Conservation (phyloP, 2,888 invertebrate species). For the Meta bourneti region DNA sequence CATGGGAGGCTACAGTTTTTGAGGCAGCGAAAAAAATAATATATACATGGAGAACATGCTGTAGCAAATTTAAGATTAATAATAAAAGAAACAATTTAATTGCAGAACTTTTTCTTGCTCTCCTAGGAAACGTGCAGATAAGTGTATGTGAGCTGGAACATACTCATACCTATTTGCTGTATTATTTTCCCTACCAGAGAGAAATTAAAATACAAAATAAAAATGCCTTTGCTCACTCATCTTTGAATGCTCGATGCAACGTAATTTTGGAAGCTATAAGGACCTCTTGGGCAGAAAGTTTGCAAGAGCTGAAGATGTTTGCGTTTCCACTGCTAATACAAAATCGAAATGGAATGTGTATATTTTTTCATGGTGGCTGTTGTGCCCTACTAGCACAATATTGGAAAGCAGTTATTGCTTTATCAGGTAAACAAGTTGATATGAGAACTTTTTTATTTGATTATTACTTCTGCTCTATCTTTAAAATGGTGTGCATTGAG, state of each 20-base stretch:
- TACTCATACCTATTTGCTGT: constrained; percentile 1
- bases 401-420: neutral
- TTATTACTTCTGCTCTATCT: neutral
- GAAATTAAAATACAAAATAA: neutral
- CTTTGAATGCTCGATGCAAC: neutral
- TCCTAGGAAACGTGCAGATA: constrained; percentile 56
- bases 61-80: constrained; percentile 50
- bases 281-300: neutral
- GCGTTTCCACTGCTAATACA: neutral
- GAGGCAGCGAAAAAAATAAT: neutral
- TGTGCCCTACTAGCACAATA: neutral
- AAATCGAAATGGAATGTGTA: neutral
- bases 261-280: neutral
- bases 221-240: constrained; percentile 8
- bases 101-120: constrained; percentile 52
- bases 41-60: neutral
- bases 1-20: constrained; percentile 76
- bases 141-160: constrained; percentile 28
- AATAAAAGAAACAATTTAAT: constrained; percentile 25
- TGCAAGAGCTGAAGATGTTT: neutral
- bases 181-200: constrained; percentile 10
- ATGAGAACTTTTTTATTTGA: neutral
- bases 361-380: neutral
- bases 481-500: neutral
- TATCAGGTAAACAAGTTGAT: neutral